phyloP scores from a whole-genome alignment of 2,113 vertebrate species.

The Bettongia penicillata region DNA sequence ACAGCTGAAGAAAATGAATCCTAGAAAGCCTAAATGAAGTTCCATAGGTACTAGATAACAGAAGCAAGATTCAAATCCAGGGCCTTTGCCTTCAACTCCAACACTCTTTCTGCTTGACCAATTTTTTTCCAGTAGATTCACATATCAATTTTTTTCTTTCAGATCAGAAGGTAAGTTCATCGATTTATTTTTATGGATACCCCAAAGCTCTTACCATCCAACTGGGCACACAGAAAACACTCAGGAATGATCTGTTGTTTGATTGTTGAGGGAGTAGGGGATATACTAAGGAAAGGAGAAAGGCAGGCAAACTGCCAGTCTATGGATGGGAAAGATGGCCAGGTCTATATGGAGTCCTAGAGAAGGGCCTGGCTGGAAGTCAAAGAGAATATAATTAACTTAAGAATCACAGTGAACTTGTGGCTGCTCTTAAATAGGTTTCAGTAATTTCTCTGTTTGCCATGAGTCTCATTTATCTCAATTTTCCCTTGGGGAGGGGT shows the following conservation, averaged over 20 bases:
- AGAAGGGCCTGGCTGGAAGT: slow-evolving; percentile 74
- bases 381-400: slow-evolving; percentile 79
- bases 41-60: not conserved
- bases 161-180: not conserved
- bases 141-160: not conserved
- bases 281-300: not conserved
- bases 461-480: slow-evolving; percentile 59
- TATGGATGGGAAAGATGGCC: slow-evolving; percentile 55
- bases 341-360: slow-evolving; percentile 61
- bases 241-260: not conserved
- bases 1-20: not conserved
- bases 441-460: slow-evolving; percentile 70
- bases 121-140: not conserved
- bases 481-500: slow-evolving; percentile 16
- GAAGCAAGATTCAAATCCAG: not conserved
- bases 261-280: not conserved
- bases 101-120: not conserved
- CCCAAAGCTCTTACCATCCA: not conserved
- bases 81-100: not conserved
- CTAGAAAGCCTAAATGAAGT: not conserved
- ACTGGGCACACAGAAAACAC: not conserved
- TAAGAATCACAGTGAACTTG: slow-evolving; percentile 75
- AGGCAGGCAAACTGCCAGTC: slow-evolving; percentile 64
- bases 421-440: slow-evolving; percentile 70
- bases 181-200: not conserved